phyloP scores from a whole-genome alignment of 2,113 vertebrate genomes.

The Clarias gariepinus region DNA sequence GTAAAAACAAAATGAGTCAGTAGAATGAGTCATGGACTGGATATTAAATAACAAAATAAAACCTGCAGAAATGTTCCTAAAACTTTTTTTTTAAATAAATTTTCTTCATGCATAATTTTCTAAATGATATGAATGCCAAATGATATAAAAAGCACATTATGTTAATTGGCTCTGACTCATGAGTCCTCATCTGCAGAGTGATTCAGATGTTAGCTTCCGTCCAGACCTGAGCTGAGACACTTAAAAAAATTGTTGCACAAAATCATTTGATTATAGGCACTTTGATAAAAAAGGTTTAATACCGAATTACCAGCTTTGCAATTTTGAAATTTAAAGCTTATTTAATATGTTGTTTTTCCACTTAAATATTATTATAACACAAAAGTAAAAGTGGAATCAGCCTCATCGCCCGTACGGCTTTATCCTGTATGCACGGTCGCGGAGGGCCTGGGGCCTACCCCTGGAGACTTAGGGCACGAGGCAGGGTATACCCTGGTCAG shows the following conservation, averaged over 20 bases:
- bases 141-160: conserved; percentile 10
- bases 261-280: not conserved
- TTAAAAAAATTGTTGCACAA: not conserved
- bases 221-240: not conserved
- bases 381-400: not conserved
- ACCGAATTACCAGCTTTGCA: not conserved
- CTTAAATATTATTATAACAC: no score
- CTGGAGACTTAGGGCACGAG: no score
- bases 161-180: not conserved
- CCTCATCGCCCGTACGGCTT: no score
- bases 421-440: no score
- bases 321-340: not conserved
- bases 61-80: not conserved
- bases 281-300: no score
- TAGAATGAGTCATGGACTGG: not conserved
- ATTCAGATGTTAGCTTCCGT: not conserved
- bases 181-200: not conserved
- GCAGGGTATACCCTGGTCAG: no score
- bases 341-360: no score
- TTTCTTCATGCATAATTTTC: not conserved
- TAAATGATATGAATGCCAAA: no score
- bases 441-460: no score
- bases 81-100: not conserved
- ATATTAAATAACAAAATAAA: not conserved
- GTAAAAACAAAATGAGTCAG: not conserved